Conservation (phyloP, 2,797 vertebrate genomes). For the Morus bassanus region DNA sequence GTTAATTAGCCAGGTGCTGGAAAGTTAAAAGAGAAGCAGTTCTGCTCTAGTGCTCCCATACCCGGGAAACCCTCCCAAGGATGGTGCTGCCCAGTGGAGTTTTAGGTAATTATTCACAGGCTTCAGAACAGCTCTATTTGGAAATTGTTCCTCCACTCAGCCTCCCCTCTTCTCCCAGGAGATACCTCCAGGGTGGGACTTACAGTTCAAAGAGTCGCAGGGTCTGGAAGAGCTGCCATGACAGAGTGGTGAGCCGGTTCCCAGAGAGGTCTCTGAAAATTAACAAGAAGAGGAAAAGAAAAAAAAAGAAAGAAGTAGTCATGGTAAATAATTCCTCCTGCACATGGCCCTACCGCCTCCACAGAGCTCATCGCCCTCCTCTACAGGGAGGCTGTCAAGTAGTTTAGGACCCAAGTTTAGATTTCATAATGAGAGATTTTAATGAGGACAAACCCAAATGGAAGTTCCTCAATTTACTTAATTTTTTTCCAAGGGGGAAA, state of each 20-base stretch:
- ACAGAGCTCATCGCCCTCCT: not conserved
- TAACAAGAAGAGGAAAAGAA: not conserved
- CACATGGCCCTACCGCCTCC: not conserved
- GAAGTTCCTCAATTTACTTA: not conserved
- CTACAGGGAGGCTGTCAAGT: not conserved
- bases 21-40: slow-evolving; percentile 32
- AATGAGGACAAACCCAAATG: not conserved
- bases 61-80: not conserved
- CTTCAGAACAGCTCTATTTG: slow-evolving; percentile 2
- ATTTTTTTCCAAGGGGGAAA: not conserved
- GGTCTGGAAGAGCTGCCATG: slow-evolving; percentile 99
- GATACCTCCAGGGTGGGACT: slow-evolving; percentile 72
- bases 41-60: not conserved
- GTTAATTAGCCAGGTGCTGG: slow-evolving; percentile 4
- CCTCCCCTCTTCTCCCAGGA: not conserved
- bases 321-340: not conserved
- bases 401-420: not conserved
- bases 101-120: not conserved
- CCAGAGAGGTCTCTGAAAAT: slow-evolving; percentile 93
- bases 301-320: not conserved
- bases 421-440: slow-evolving; percentile 26
- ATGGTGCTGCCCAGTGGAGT: slow-evolving; percentile 17
- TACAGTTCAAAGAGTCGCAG: slow-evolving; percentile 95
- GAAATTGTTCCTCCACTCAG: not conserved
- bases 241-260: slow-evolving; percentile 93